Base-by-base conservation (phyloP, 2,797 vertebrate genomes). In the Thaleichthys pacificus region DNA sequence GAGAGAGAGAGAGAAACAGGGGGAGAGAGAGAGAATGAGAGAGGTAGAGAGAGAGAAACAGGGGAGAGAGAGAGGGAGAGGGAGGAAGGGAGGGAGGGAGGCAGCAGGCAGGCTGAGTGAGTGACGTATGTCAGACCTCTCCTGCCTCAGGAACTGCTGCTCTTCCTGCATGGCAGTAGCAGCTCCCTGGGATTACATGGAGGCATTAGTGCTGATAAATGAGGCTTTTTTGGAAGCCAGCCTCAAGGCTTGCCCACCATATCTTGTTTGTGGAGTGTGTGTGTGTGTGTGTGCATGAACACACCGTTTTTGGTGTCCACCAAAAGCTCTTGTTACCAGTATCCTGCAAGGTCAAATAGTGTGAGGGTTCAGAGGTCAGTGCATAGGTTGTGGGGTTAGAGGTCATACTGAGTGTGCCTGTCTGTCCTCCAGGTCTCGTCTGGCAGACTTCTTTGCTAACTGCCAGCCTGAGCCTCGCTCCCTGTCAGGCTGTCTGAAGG, bases 401-500 rank as follows among this genome's bases (percentile, higher is more conserved):
- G 38, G 38, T 42, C 38, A 42, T 42, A 1, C 38, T 42, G 38
- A 11, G 38, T 42, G 38, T 42, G 38, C 12, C 38, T 42, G 38
- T 42, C 2, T 11, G 38, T 42, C 38, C 38, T 42, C 66, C 88
- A 99, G 97, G 92, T 99, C 97, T 84, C 95, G 97, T 79, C 93
- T 99, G 69, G 97, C 97, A 66, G 97, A 99, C 88, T 99, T 98
- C 89, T 95, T 98, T 88, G 95, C 95, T 73, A 97, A 95, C 93
- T 42, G 38, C 38, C 38, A 42, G 38, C 38, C 38, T 11, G 38
- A 42, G 85, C 88, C 92, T 70, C 95, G 93, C 77, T 97, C 97
- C 63, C 89, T 93, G 83, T 98, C 97, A 11, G 94, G 95, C 89
- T 99, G 97, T 88, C 92, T 97, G 78, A 96, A 96, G 89, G 97